These are phyloP conservation scores for Orycteropus afer DNA, from an alignment of 2,113 vertebrate genomes.

Conservation along the genomic window DNA sequence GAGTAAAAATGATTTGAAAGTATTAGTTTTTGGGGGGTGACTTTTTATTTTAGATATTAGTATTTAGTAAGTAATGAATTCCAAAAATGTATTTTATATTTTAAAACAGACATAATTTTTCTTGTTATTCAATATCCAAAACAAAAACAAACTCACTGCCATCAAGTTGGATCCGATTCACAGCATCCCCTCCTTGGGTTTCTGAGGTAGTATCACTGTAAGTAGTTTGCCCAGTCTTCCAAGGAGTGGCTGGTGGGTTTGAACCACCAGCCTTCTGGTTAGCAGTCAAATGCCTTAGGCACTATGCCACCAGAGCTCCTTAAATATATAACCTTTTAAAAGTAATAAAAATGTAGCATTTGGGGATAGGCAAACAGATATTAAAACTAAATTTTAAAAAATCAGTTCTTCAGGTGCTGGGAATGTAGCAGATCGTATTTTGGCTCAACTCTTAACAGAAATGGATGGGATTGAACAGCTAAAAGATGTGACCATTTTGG, in stretches of 20 bases:
- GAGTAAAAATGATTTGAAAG: constrained; percentile 19
- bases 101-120: background rate
- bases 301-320: no score
- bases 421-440: constrained; percentile 94
- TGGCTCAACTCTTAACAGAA: constrained; percentile 97
- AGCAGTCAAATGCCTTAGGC: no score
- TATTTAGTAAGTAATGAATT: constrained; percentile 27
- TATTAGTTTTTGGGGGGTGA: background rate
- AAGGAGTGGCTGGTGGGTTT: no score
- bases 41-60: background rate
- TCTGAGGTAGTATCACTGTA: no score
- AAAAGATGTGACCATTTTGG: constrained; percentile 94
- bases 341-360: background rate
- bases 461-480: constrained; percentile 98
- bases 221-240: no score
- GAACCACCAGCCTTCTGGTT: no score
- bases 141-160: no score
- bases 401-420: constrained; percentile 91
- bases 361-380: background rate
- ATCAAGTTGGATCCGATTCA: no score
- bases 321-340: background rate
- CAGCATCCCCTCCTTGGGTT: no score
- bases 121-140: no score
- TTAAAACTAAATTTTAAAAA: constrained; percentile 10
- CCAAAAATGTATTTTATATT: background rate